Conservation (phyloP, 2,113 vertebrate species). For the Paralichthys olivaceus region DNA sequence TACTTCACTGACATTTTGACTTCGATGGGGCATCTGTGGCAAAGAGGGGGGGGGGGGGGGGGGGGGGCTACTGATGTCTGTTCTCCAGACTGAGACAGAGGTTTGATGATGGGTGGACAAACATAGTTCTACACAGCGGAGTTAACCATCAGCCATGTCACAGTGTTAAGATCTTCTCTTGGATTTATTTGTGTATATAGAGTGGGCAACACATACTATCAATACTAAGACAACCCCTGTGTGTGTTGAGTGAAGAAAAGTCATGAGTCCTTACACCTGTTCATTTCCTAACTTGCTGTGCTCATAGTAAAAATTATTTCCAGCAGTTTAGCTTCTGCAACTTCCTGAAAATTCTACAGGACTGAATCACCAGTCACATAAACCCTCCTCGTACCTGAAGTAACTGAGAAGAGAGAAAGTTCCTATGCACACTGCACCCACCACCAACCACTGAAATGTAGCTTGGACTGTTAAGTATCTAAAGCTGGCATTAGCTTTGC, state of each 20-base stretch:
- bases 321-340: not conserved
- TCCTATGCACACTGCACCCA: conserved; percentile 72
- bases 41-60: not conserved
- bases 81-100: conserved; percentile 22
- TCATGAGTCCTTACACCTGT: conserved; percentile 2
- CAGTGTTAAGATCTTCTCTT: not conserved
- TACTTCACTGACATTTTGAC: conserved; percentile 2
- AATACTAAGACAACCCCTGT: conserved; percentile 45
- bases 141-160: not conserved
- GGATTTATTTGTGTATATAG: conserved; percentile 1
- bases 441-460: conserved; percentile 62
- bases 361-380: conserved; percentile 30
- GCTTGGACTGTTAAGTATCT: conserved; percentile 20
- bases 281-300: conserved; percentile 10
- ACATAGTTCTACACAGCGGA: not conserved
- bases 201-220: conserved; percentile 31
- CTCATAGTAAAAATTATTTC: conserved; percentile 1
- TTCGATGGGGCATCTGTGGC: not conserved
- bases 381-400: conserved; percentile 20
- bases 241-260: conserved; percentile 1
- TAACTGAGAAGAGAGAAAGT: conserved; percentile 54
- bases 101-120: not conserved
- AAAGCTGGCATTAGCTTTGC: conserved; percentile 32
- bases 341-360: conserved; percentile 34
- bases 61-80: conserved; percentile 27